Base-by-base conservation (phyloP, 1,140 invertebrate species). In the Teleopsis dalmanni region DNA sequence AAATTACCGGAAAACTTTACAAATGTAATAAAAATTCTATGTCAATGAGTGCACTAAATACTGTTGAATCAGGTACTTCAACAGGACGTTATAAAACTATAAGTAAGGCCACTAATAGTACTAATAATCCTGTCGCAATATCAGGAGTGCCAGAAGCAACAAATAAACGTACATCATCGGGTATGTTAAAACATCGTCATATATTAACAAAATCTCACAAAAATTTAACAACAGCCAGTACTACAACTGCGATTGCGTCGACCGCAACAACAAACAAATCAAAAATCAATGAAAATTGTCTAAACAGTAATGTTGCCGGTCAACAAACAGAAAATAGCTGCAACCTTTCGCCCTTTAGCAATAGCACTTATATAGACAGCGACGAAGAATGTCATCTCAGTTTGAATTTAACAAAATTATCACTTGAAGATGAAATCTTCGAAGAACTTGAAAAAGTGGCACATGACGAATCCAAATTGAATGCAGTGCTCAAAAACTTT, bases 401-500 rank as follows among this genome's bases (percentile, higher is more conserved):
- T 48, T 45, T 69, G 5, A 68, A 55, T 54, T 52, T 69, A 6
- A 56, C 58, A 1, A 61, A 63, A 34, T 57, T 63, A 31, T 70
- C 66, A 14, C 51, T 70, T 23, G 66, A 70, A 47, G 66, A 70
- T 34, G 66, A 70, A 48, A 70, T 70, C 23, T 70, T 70, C 38
- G 62, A 67, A 0, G 66, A 70, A 50, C 59, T 69, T 44, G 67
- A 69, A 35, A 76, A 77, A 55, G 62, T 71, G 13, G 57, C 65
- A 9, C 65, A 69, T 34, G 67, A 72, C 43, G 75, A 78, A 51
- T 70, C 75, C 9, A 81, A 81, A 61, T 63, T 81, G 31, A 74
- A 76, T 52, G 78, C 73, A 38, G 80, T 78, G 22, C 73, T 82
- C 46, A 75, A 81, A 58, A 80, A 77, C 37, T 82, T 82, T 51